Evolutionary conservation across 2,113 vertebrate genomes (phyloP).

Genomic region (Orthonyx spaldingii): DNA sequence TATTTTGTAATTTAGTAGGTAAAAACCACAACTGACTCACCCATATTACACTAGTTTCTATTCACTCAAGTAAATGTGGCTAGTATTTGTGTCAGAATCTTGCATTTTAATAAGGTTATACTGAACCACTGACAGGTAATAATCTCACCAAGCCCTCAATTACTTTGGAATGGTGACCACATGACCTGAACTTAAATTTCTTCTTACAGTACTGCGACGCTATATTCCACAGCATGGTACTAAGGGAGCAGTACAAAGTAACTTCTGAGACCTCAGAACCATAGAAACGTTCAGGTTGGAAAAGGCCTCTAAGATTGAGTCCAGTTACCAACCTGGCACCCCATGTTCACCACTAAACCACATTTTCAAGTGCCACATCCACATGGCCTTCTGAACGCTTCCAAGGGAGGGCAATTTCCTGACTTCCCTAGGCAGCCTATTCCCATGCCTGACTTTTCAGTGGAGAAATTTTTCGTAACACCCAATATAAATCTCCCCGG

Average conservation of each 20-base stretch:
- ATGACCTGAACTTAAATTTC: background rate
- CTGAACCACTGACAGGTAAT: background rate
- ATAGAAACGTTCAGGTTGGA: accelerated
- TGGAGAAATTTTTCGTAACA: background rate
- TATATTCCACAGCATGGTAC: background rate
- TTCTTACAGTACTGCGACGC: background rate
- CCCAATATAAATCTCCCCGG: background rate
- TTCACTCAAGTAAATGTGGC: background rate
- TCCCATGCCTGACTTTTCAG: background rate
- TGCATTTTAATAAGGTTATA: background rate
- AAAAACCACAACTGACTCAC: background rate
- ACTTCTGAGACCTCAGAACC: background rate
- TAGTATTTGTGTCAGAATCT: background rate
- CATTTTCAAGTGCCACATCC: background rate
- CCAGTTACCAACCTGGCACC: background rate
- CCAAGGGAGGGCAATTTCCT: background rate
- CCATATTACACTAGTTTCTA: background rate
- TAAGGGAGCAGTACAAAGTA: background rate
- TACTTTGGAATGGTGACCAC: background rate
- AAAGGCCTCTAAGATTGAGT: background rate
- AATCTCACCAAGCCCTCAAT: background rate
- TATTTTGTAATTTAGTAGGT: background rate
- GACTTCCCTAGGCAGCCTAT: background rate
- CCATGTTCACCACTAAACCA: background rate
- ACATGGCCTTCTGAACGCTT: background rate